Conservation (phyloP, 2,888 invertebrate species). For the Ganaspis brasiliensis region DNA sequence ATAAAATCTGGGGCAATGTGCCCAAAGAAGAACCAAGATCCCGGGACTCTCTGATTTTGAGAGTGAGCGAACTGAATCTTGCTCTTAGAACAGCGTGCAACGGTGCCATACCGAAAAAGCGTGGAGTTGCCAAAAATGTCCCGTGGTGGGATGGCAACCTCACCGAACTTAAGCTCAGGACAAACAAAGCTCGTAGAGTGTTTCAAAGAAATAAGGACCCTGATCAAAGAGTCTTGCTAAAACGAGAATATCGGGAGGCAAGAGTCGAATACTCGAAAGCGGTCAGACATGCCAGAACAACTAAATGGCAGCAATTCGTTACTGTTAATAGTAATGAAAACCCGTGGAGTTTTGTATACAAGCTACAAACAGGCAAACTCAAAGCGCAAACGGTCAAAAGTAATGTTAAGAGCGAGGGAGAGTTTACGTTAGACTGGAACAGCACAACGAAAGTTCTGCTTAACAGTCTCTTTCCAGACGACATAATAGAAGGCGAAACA, state of each 20-base stretch:
- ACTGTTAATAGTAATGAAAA: background rate
- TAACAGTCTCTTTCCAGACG: too few relatives aligned
- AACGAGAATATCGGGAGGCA: too few relatives aligned
- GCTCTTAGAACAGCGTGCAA: background rate
- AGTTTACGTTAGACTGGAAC: background rate
- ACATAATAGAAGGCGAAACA: too few relatives aligned
- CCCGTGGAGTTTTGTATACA: conserved; percentile 27
- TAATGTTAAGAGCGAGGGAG: background rate
- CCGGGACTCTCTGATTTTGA: background rate
- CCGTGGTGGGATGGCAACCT: conserved; percentile 44
- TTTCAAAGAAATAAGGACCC: background rate
- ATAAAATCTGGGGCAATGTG: background rate
- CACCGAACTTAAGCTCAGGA: background rate
- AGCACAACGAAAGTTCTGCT: too few relatives aligned
- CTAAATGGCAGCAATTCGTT: conserved; percentile 24
- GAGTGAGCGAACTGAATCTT: background rate
- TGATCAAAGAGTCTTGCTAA: background rate
- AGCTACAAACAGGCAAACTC: background rate
- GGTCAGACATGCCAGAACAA: background rate
- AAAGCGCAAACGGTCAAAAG: background rate
- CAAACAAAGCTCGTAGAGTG: background rate
- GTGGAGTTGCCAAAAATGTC: background rate
- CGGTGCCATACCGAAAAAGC: conserved; percentile 7
- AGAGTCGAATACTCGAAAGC: background rate
- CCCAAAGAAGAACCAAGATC: background rate